These are phyloP conservation scores for Branchipolynoe longqiensis DNA, from an alignment of 2,888 invertebrate species.

Conservation along the genomic window DNA sequence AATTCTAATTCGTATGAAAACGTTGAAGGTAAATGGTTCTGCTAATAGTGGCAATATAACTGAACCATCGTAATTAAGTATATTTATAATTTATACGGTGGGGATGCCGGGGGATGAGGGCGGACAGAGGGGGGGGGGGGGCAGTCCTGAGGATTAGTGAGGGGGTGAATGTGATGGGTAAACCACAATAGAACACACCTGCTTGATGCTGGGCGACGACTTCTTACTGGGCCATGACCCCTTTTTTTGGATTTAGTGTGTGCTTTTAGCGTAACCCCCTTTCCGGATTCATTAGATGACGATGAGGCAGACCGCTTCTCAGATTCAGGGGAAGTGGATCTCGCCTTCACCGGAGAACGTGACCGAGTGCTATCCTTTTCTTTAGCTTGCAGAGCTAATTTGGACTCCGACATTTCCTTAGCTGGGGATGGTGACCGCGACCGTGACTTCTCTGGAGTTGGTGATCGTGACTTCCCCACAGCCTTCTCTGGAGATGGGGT, in stretches of 20 bases:
- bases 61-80: too few relatives aligned
- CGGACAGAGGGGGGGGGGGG: not conserved
- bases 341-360: not conserved
- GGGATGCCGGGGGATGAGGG: too few relatives aligned
- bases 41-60: too few relatives aligned
- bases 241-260: not conserved
- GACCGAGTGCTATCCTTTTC: conserved; percentile 54
- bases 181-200: not conserved
- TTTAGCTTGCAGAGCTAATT: conserved; percentile 64
- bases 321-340: conserved; percentile 55
- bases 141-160: not conserved
- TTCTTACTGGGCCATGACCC: not conserved
- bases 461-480: conserved; percentile 14
- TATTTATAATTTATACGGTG: too few relatives aligned
- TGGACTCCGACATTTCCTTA: conserved; percentile 60
- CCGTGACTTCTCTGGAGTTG: conserved; percentile 17
- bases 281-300: not conserved
- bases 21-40: too few relatives aligned
- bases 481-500: conserved; percentile 12
- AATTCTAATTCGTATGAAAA: too few relatives aligned
- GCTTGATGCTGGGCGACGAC: not conserved
- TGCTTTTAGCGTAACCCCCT: not conserved
- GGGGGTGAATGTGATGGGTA: not conserved
- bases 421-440: not conserved
- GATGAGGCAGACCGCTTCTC: conserved; percentile 35